Evolutionary conservation across 2,888 invertebrate species (phyloP), one percentile per base, ranked within the genome.

Genomic region (Spodoptera littoralis): DNA sequence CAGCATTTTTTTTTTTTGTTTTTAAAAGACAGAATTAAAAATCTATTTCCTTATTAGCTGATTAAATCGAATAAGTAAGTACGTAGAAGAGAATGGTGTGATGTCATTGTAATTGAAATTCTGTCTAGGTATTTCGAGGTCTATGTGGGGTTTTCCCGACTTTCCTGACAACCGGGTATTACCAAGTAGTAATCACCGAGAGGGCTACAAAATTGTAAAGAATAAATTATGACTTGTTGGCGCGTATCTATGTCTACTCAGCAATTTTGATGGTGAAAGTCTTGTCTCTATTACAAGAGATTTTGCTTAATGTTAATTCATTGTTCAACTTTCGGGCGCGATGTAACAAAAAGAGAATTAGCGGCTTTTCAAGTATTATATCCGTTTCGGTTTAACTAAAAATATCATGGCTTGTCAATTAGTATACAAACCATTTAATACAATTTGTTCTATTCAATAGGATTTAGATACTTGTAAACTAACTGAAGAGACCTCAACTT

Each of bases 41-140:
- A 67, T 0, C n/a, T 11, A 65, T 71, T 71, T 78, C 76, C 71
- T 76, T 74, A 67, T 76, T 63, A 63, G 22, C 13, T 44, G 60
- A 57, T 61, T 60, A 51, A 63, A 60, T 74, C 52, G 60, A n/a
- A n/a, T n/a, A n/a, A 58, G 55, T 60, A 56, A 45, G 18, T 70
- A 36, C 6, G 27, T 44, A 42, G 41, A 36, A 24, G 50, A 52
- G 36, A 51, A 52, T 36, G 46, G 50, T 45, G 44, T 42, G 52
- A 30, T 45, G 52, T n/a, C 49, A 22, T 9, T 46, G 48, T 42
- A 22, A 43, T 49, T 41, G 43, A 36, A 24, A 60, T 65, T 56
- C 27, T 11, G 4, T 36, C 27, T 11, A 12, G 18, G 18, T 11
- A 13, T 46, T 46, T 11, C 18, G 22, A 22, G 11, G 24, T 22